Evolutionary conservation across 2,113 vertebrate species (phyloP), one percentile per base, ranked within the genome.

Genomic region (Apeltes quadracus): DNA sequence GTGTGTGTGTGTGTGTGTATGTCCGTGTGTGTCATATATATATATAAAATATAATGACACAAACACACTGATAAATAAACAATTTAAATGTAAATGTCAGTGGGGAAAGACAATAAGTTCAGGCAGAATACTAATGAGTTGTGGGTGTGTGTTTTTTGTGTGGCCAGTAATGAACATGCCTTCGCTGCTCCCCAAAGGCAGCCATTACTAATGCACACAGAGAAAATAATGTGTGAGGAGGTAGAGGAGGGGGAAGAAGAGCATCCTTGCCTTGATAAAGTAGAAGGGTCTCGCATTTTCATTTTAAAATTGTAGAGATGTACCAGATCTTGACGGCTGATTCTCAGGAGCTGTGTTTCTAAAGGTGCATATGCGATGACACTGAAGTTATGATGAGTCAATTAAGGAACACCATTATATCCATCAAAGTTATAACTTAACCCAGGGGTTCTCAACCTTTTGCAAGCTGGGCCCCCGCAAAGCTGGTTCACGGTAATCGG

Each of bases 21-120:
- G 3, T 39, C 14, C 16, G 16, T 43, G 16, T 16, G 16, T 43
- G 5, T 48, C 6, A 44, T 44, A 44, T 44, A 36, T 56, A n/a
- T 22, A 69, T 61, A 73, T 61, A 63, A 38, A n/a, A n/a, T n/a
- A n/a, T n/a, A n/a, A 56, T 43, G 6, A 75, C 39, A 32, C 57
- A 25, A 15, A 27, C 51, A 64, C 59, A 70, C 63, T 22, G 57
- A 81, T 76, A 87, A 84, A 92, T 87, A 92, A 91, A 92, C 89
- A 91, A 93, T 92, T 90, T 89, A 93, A 93, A 93, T 92, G 89
- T 89, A 92, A 93, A 93, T 91, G 90, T 91, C 92, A 92, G 87
- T 75, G 72, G 72, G 76, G 84, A 87, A 89, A 90, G 71, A 89
- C 85, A 92, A 91, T 91, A 88, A 88, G 85, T 90, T 76, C 84